A percentile compares a stretch with the other conserved stretches of the same genome.
Conservation (phyloP, 1,140 invertebrate genomes). For the Macrobrachium rosenbergii region DNA sequence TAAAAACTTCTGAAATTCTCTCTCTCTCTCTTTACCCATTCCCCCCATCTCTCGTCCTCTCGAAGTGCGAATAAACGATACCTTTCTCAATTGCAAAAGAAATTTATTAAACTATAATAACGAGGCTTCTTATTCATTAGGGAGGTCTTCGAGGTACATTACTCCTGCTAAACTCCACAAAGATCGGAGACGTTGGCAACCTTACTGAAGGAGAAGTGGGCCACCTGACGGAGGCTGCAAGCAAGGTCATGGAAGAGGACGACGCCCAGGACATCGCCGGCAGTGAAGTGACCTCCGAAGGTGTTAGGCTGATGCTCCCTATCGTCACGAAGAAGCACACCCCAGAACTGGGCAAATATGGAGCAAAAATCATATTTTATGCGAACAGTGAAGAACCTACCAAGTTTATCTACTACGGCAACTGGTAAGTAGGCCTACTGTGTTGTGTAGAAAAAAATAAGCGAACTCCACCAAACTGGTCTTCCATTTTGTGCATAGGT, state of each 20-base stretch:
- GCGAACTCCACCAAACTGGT: no score
- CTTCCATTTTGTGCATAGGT: no score
- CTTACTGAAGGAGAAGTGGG: constrained; percentile 36
- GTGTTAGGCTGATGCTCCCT: constrained; percentile 42
- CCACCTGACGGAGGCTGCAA: constrained; percentile 51
- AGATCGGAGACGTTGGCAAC: constrained; percentile 6
- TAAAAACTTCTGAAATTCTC: not conserved
- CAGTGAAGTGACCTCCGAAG: constrained; percentile 34
- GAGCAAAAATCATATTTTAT: constrained; percentile 56
- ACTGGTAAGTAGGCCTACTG: constrained; percentile 37
- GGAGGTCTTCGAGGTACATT: constrained; percentile 60
- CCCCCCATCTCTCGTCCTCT: not conserved
- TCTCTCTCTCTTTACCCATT: not conserved
- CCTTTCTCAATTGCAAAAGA: not conserved
- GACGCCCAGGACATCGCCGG: not conserved
- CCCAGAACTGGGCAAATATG: constrained; percentile 58
- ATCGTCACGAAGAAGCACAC: constrained; percentile 52
- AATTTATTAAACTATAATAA: no score
- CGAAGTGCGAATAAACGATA: not conserved
- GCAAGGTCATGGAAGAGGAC: constrained; percentile 48
- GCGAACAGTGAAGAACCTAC: constrained; percentile 22
- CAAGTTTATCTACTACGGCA: constrained; percentile 61
- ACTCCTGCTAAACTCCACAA: constrained; percentile 41
- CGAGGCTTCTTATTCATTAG: not conserved
- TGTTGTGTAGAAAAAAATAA: not conserved